These are phyloP conservation scores for Aleiodes alternator DNA, from an alignment of 2,888 invertebrate species.

Conservation along the genomic window DNA sequence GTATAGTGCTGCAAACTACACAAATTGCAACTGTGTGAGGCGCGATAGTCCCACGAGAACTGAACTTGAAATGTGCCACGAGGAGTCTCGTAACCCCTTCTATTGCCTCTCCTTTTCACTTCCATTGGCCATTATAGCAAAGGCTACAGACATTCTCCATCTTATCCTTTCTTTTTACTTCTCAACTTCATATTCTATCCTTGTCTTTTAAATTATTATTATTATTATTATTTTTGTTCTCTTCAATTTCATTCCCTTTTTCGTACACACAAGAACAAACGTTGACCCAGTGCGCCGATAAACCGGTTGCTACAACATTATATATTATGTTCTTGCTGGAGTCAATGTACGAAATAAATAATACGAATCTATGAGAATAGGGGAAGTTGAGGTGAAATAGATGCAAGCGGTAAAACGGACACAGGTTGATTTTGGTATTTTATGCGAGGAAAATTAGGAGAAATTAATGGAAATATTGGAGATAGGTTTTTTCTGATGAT, in stretches of 20 bases:
- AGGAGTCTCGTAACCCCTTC: conserved; percentile 41
- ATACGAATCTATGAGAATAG: too few relatives aligned
- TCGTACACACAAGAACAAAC: neutral
- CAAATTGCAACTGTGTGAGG: conserved; percentile 24
- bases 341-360: neutral
- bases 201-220: neutral
- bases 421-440: too few relatives aligned
- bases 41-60: conserved; percentile 54
- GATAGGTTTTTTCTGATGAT: too few relatives aligned
- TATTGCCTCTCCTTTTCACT: conserved; percentile 32
- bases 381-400: too few relatives aligned
- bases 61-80: conserved; percentile 52
- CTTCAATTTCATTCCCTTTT: neutral
- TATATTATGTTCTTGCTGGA: neutral
- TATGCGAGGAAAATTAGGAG: too few relatives aligned
- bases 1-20: neutral
- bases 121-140: neutral
- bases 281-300: conserved; percentile 29
- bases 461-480: too few relatives aligned
- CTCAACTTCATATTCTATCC: neutral
- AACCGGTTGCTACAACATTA: conserved; percentile 12
- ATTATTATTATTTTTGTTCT: neutral
- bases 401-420: too few relatives aligned
- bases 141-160: conserved; percentile 7
- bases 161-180: conserved; percentile 11